Percentiles rank a stretch among this genome's conserved stretches.
Evolutionary conservation across 1,140 invertebrate genomes (phyloP).

Genomic region (Ericerus pela): DNA sequence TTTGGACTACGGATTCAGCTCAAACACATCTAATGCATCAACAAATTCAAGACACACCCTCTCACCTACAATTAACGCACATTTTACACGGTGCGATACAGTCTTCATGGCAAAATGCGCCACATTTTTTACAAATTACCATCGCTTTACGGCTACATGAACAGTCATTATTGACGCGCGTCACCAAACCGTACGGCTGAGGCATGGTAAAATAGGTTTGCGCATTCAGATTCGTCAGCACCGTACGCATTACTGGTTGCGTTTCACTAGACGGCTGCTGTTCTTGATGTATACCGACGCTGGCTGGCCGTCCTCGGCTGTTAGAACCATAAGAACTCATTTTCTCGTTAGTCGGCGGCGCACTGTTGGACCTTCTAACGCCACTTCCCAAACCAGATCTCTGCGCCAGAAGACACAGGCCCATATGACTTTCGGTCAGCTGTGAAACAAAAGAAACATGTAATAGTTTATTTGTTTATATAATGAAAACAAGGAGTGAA

Average conservation of each 20-base stretch:
- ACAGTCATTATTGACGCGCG: conserved; percentile 47
- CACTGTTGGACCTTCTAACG: conserved; percentile 59
- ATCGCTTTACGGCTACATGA: conserved; percentile 86
- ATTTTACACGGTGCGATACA: conserved; percentile 83
- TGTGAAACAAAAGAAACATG: no score
- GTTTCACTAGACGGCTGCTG: conserved; percentile 27
- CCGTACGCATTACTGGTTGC: not conserved
- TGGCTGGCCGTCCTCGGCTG: conserved; percentile 34
- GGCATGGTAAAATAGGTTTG: not conserved
- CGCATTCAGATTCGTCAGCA: not conserved
- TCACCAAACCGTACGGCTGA: not conserved
- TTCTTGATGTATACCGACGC: conserved; percentile 33
- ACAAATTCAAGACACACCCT: no score
- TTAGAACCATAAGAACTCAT: conserved; percentile 26
- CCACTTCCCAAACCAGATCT: conserved; percentile 48
- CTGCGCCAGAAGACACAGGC: conserved; percentile 69
- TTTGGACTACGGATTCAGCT: no score
- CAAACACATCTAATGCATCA: no score
- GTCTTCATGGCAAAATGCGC: conserved; percentile 90
- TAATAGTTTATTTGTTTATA: no score
- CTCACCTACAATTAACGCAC: conserved; percentile 84
- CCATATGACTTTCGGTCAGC: conserved; percentile 25
- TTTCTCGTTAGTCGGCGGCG: conserved; percentile 52
- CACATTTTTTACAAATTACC: conserved; percentile 89
- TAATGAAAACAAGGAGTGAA: no score